These are phyloP conservation scores for Pluvialis apricaria DNA, from an alignment of 2,113 vertebrate species.

Conservation along the genomic window DNA sequence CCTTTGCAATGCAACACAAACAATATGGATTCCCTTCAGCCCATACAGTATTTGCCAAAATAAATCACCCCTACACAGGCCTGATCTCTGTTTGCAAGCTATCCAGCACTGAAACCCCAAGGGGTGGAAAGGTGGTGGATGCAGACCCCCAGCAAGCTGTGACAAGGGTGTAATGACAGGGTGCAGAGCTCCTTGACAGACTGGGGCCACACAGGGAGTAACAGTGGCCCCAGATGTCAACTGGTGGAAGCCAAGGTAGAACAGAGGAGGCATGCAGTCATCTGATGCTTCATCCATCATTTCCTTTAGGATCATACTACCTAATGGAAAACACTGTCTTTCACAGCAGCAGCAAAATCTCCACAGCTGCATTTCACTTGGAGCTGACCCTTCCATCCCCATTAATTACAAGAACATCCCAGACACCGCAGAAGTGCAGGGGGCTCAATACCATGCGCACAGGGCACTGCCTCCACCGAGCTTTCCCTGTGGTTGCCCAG, in stretches of 20 bases:
- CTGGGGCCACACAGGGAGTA: neutral
- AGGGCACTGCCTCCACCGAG: accelerated
- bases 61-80: neutral
- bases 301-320: neutral
- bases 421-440: accelerated
- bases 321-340: neutral
- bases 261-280: neutral
- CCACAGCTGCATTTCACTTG: neutral
- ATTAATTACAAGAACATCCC: neutral
- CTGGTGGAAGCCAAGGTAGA: neutral
- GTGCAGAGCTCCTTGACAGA: neutral
- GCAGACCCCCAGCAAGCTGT: neutral
- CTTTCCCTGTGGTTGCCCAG: accelerated
- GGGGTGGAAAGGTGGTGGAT: neutral
- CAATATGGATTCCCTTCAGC: neutral
- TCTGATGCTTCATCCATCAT: neutral
- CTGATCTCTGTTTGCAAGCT: neutral
- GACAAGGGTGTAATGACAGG: neutral
- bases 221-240: neutral
- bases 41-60: neutral
- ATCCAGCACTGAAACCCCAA: neutral
- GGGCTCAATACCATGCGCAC: accelerated
- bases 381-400: neutral
- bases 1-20: neutral
- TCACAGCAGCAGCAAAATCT: neutral